phyloP scores from a whole-genome alignment of 1,140 invertebrate genomes.

The Papilio polytes region DNA sequence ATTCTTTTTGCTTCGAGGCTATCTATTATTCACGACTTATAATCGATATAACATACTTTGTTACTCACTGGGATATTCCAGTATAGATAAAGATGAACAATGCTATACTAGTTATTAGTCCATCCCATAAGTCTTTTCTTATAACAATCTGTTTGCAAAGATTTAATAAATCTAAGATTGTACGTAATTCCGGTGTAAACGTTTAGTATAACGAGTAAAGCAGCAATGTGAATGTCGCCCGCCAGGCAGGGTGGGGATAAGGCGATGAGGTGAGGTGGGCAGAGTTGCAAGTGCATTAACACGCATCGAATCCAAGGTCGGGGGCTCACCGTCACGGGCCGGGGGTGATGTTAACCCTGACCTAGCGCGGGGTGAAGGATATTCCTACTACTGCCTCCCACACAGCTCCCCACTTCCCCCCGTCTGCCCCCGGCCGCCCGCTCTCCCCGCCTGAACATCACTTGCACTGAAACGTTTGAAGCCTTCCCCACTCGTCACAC shows the following conservation, averaged over 20 bases:
- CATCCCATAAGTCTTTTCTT: neutral
- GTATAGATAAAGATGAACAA: neutral
- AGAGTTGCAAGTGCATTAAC: constrained; percentile 59
- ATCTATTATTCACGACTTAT: constrained; percentile 28
- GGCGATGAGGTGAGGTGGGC: constrained; percentile 43
- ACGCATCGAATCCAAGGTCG: constrained; percentile 77
- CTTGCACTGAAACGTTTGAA: constrained; percentile 68
- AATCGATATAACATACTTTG: constrained; percentile 23
- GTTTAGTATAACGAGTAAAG: neutral
- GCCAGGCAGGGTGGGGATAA: constrained; percentile 27
- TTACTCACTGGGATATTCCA: neutral
- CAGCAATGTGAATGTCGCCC: neutral
- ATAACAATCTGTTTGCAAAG: neutral
- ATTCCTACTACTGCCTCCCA: constrained; percentile 78
- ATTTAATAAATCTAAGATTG: neutral
- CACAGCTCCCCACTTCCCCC: constrained; percentile 59
- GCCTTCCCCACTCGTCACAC: constrained; percentile 61
- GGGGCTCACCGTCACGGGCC: constrained; percentile 67
- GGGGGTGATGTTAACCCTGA: constrained; percentile 81
- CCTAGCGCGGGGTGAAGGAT: constrained; percentile 80
- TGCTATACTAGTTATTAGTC: neutral
- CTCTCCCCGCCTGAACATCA: constrained; percentile 64
- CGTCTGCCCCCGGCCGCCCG: constrained; percentile 56
- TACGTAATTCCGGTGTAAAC: neutral
- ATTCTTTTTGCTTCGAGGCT: constrained; percentile 32